Evolutionary conservation across 2,888 invertebrate genomes (phyloP), one percentile per base, ranked within the genome.

Genomic region (Lithophane ornitopus): DNA sequence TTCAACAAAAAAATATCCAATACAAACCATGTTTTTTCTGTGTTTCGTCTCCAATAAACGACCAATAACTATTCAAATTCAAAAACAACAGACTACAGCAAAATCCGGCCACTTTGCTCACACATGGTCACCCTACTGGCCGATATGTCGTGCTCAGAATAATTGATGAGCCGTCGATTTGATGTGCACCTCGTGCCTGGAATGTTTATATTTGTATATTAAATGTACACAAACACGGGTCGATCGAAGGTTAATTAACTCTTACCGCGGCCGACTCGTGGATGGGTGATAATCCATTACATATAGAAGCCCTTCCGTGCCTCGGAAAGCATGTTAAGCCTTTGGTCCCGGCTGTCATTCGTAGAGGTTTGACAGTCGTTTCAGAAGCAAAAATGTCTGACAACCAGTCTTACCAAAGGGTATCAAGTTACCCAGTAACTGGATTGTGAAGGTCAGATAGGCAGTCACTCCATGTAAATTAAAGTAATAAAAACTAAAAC

Each of bases 81-180:
- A 56, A 34, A 34, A 41, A 49, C 19, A 49, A 41, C 9, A 16
- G 4, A n/a, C 9, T 6, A 19, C 19, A 19, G 6, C 28, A 44
- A 65, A 65, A 69, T 66, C 63, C 59, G 6, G 16, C 54, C 59
- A 49, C 11, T 70, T 61, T 2, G 12, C 46, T 39, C 19, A 52
- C 22, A 62, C 56, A 67, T 74, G 52, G 70, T 74, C 86, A 81
- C 83, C 85, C 88, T 80, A 88, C 68, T 86, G 74, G 44, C 85
- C 85, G 74, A 86, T 78, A 84, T 76, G 46, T 70, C 87, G 88
- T 83, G 89, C 44, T 56, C 66, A 54, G 91, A 90, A 91, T 91
- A 88, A 90, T 89, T 88, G 75, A 90, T 84, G 87, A 86, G 76
- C 69, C 73, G 72, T 70, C 76, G 77, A 81, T 84, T 82, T 87